Evolutionary conservation across 2,113 vertebrate genomes (phyloP), one percentile per base, ranked within the genome.

Genomic region (Caloenas nicobarica): DNA sequence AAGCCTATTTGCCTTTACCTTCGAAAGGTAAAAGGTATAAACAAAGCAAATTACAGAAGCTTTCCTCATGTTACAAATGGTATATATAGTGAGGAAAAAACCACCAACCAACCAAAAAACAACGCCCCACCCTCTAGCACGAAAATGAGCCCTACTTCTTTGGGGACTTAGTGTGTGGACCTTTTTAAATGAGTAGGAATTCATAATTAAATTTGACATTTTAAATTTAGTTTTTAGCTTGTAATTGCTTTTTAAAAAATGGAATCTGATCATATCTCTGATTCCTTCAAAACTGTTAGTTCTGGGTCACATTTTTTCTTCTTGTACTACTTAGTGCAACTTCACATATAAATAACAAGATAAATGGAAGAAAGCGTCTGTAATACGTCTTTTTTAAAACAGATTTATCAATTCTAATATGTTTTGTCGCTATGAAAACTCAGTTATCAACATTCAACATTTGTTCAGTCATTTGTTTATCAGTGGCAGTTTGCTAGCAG

Each of bases 391-490:
- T 61, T 83, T 66, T 82, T 78, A 68, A 93, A 95, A 73, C 17
- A 81, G 81, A 86, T 92, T 96, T 92, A 97, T 94, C 93, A 91
- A 66, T 11, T 48, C 90, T 97, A 94, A 94, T 96, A 90, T 92
- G 88, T 92, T 92, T 88, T 93, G 84, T 95, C 94, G 81, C 93
- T 76, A 90, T 65, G 84, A 95, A 93, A 96, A 97, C 96, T 97
- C 97, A 89, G 89, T 98, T 97, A 96, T 93, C 96, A 96, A 97
- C 97, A 96, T 95, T 81, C 95, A 97, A 94, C 97, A 95, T 97
- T 98, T 97, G 97, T 96, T 97, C 96, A 97, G 95, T 96, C 97
- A 95, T 98, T 98, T 98, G 97, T 98, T 98, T 98, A 97, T 96
- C 96, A 81, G 94, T 90, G 91, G 96, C 98, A 98, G 98, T 98